Evolutionary conservation across 2,797 vertebrate species (phyloP).

Genomic region (Helostoma temminkii): DNA sequence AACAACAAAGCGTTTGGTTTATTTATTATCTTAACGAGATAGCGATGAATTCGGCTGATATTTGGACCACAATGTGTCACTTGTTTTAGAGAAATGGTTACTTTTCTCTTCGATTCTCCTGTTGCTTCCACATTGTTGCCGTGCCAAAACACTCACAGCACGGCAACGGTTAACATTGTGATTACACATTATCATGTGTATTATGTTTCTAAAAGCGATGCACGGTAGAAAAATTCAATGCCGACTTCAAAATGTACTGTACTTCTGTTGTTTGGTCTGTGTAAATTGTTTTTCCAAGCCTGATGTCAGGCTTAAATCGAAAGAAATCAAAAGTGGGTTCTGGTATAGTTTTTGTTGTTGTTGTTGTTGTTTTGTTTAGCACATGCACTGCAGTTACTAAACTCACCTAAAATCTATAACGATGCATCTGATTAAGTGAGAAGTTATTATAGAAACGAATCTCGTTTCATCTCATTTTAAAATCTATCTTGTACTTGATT

Average conservation of each 20-base stretch:
- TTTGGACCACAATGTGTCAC: fast-evolving
- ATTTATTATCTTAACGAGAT: fast-evolving
- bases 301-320: not conserved
- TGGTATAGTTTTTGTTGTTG: fast-evolving
- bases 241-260: not conserved
- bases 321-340: not conserved
- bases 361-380: too few relatives aligned
- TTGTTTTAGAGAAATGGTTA: not conserved
- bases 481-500: too few relatives aligned
- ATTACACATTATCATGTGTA: not conserved
- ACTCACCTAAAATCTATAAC: too few relatives aligned
- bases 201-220: not conserved
- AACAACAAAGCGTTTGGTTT: fast-evolving
- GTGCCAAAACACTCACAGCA: not conserved
- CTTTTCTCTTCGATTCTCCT: not conserved
- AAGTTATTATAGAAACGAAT: too few relatives aligned
- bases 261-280: fast-evolving
- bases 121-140: not conserved
- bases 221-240: fast-evolving
- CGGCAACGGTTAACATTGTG: not conserved
- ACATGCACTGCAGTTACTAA: too few relatives aligned
- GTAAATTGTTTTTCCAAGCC: fast-evolving
- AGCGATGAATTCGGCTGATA: not conserved
- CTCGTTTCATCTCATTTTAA: too few relatives aligned
- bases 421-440: too few relatives aligned